phyloP scores from a whole-genome alignment of 2,888 invertebrate genomes.

The Agonopterix heracliana region DNA sequence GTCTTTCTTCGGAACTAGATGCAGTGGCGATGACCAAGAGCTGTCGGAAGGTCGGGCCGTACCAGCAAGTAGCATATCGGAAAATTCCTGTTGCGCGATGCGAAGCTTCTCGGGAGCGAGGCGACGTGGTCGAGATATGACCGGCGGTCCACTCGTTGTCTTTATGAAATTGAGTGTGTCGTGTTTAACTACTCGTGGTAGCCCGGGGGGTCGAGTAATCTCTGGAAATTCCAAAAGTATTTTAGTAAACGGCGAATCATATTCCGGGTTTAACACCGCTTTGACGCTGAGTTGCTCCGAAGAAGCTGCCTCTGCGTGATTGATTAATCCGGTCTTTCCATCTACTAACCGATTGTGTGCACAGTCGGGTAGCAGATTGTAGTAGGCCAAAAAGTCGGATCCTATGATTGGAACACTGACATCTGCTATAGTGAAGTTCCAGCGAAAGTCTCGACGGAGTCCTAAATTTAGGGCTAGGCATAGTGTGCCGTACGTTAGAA shows the following conservation, averaged over 20 bases:
- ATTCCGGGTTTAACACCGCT: neutral
- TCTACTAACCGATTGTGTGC: neutral
- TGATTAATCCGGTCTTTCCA: too few relatives aligned
- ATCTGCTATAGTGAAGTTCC: constrained; percentile 13
- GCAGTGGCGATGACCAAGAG: constrained; percentile 9
- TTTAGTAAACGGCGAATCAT: neutral
- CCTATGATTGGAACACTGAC: constrained; percentile 5
- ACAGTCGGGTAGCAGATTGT: constrained; percentile 4
- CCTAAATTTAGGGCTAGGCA: constrained; percentile 1
- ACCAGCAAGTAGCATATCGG: constrained; percentile 16
- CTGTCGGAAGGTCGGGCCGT: constrained; percentile 18
- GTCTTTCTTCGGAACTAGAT: constrained; percentile 23
- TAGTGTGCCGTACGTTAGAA: constrained; percentile 4
- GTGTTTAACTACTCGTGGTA: constrained; percentile 6
- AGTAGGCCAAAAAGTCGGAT: constrained; percentile 1
- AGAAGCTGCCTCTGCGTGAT: neutral
- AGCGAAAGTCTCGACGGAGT: constrained; percentile 9
- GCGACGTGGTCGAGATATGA: constrained; percentile 13
- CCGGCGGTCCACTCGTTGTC: constrained; percentile 14
- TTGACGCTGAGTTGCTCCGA: neutral
- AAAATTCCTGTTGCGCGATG: constrained; percentile 19
- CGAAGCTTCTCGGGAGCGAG: constrained; percentile 17
- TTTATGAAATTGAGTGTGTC: constrained; percentile 18
- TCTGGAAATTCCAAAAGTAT: neutral
- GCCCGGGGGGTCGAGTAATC: neutral